Evolutionary conservation across 2,113 vertebrate species (phyloP), one percentile per base, ranked within the genome.

Genomic region (Neolamprologus fasciatus): DNA sequence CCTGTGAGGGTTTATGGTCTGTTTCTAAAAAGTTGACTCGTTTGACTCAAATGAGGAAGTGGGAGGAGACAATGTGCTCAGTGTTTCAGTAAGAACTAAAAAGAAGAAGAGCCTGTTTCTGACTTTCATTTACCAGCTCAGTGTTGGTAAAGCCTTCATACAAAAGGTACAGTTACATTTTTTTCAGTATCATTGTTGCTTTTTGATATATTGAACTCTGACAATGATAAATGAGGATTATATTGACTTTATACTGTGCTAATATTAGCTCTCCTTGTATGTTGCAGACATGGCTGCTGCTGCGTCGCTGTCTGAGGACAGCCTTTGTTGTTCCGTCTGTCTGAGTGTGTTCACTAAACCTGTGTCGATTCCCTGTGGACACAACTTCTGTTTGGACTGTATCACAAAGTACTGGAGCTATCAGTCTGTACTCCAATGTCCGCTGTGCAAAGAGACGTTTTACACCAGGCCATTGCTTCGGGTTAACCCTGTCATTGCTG

Each of bases 351-450:
- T 93, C 82, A 91, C 11, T 14, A 54, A 89, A 23, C 92, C 94
- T 9, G 87, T 63, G 14, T 23, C 88, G 2, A 87, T 92, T 66
- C 82, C 87, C n/a, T 94, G 91, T 66, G 90, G 93, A 2, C 91
- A 95, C 88, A 93, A 84, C 78, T 93, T 94, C 81, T 95, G 92
- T 61, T 1, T 85, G 2, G 0, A 66, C 2, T 93, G 91, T 37
- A 90, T 94, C 28, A 83, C 63, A 51, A 0, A 12, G 0, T 58
- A 87, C 86, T 94, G 93, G 33, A 37, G 35, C 35, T 5, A 5
- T 5, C 37, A 0, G 4, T 6, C 2, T 35, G 6, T 55, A 11
- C 23, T 23, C 14, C 4, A 14, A 1, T 95, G 92, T 51, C 94
- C 93, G 2, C 33, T 92, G 23, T 94, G 93, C 78, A 88, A 80